Evolutionary conservation across 2,797 vertebrate genomes (phyloP).

Genomic region (Rhinophrynus dorsalis): DNA sequence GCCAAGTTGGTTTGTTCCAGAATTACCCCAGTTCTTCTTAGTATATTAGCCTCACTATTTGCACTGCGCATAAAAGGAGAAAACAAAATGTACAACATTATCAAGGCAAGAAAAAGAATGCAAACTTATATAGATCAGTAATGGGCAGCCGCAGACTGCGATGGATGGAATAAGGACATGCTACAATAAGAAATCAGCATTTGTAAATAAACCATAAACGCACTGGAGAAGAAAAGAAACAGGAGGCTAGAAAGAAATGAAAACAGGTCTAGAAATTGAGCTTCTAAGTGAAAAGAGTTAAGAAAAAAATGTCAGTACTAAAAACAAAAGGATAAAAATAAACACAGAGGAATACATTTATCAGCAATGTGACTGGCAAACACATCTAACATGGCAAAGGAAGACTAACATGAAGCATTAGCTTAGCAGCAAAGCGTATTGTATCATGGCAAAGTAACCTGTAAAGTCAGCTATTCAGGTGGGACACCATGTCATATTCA

Average conservation of each 20-base stretch:
- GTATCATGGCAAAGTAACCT: constrained; percentile 67
- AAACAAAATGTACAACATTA: constrained; percentile 10
- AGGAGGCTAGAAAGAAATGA: constrained; percentile 57
- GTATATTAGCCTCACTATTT: no score
- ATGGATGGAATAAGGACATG: constrained; percentile 58
- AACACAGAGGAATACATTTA: constrained; percentile 70
- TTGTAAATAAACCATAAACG: constrained; percentile 61
- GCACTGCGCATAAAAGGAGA: background rate
- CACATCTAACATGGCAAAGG: constrained; percentile 66
- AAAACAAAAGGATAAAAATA: constrained; percentile 70
- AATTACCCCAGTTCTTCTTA: no score
- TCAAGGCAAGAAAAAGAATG: constrained; percentile 49
- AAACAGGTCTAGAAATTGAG: constrained; percentile 56
- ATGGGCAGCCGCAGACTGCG: constrained; percentile 55
- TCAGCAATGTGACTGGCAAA: constrained; percentile 95
- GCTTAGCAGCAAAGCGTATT: constrained; percentile 72
- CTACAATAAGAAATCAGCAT: constrained; percentile 56
- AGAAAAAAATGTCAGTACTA: constrained; percentile 59
- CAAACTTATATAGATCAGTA: constrained; percentile 59
- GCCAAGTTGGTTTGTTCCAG: no score
- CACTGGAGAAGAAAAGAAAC: constrained; percentile 55
- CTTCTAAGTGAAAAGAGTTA: constrained; percentile 51
- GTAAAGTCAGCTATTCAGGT: constrained; percentile 57
- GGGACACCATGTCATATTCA: constrained; percentile 62
- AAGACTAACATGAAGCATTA: constrained; percentile 63